Percentiles rank a stretch among this genome's conserved stretches.
phyloP scores from a whole-genome alignment of 2,113 vertebrate species.

The Petromus typicus region DNA sequence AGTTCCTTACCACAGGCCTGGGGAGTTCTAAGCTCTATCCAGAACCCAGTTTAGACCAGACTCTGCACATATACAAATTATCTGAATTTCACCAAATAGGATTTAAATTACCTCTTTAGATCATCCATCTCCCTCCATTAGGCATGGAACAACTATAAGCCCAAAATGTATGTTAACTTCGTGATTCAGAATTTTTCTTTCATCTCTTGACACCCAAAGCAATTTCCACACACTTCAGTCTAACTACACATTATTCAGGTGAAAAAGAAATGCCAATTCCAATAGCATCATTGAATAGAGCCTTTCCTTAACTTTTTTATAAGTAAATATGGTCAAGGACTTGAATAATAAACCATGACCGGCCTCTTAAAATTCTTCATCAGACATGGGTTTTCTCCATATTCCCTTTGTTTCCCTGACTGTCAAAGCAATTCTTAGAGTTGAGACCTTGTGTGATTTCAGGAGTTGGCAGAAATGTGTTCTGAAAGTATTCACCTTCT shows the following conservation, averaged over 20 bases:
- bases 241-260: neutral
- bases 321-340: no score
- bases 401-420: neutral
- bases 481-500: neutral
- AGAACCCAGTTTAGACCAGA: no score
- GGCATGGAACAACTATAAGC: neutral
- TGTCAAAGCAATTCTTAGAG: neutral
- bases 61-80: neutral
- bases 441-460: neutral
- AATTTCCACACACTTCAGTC: neutral
- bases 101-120: neutral
- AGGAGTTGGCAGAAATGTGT: neutral
- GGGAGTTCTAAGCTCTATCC: neutral
- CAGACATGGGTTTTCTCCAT: neutral
- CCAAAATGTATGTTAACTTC: neutral
- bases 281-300: neutral
- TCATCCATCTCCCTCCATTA: neutral
- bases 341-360: neutral
- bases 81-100: neutral
- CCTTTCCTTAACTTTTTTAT: neutral
- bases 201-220: neutral
- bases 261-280: neutral
- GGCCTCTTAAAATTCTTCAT: neutral
- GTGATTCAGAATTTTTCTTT: neutral
- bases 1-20: neutral